phyloP scores from a whole-genome alignment of 2,113 vertebrate species.

The Phasianus colchicus region DNA sequence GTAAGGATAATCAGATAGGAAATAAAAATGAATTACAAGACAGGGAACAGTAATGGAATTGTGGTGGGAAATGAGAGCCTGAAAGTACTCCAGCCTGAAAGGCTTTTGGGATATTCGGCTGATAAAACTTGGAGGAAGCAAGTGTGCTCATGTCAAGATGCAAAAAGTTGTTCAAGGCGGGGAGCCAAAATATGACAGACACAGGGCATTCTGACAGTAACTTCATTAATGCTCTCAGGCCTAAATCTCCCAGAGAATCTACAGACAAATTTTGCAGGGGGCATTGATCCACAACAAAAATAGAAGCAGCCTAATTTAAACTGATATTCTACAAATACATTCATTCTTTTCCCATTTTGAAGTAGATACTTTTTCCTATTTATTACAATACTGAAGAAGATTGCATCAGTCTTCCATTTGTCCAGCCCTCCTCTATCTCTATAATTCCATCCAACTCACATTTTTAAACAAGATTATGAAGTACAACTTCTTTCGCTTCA shows the following conservation, averaged over 20 bases:
- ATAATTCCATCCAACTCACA: neutral
- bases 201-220: neutral
- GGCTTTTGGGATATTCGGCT: neutral
- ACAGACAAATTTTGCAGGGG: neutral
- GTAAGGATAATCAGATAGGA: neutral
- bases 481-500: neutral
- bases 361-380: conserved; percentile 27
- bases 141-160: accelerated
- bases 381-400: neutral
- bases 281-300: neutral
- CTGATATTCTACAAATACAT: neutral
- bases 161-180: neutral
- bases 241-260: neutral
- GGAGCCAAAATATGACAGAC: neutral
- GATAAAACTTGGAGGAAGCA: neutral
- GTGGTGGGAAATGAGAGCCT: neutral
- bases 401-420: neutral
- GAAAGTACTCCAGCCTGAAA: neutral
- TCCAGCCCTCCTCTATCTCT: neutral
- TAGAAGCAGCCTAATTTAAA: neutral
- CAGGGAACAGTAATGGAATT: neutral
- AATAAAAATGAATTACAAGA: neutral
- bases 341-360: neutral
- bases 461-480: neutral
- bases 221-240: neutral